Evolutionary conservation across 2,888 invertebrate genomes (phyloP).

Genomic region (Polymixis lichenea): DNA sequence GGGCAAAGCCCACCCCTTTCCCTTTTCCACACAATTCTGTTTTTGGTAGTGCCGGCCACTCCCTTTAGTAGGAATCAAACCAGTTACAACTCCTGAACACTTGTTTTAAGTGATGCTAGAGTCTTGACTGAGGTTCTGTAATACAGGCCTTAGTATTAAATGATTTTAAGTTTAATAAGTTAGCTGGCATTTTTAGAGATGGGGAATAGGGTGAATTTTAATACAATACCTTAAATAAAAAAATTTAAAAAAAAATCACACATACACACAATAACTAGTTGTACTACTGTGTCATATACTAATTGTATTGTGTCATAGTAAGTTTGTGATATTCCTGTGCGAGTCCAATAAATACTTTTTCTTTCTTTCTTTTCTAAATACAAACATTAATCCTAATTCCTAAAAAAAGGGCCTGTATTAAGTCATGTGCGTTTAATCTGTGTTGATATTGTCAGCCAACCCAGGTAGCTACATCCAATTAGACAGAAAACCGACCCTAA

Average conservation of each 20-base stretch:
- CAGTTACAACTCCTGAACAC: background rate
- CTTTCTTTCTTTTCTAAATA: too few relatives aligned
- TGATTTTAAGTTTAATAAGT: background rate
- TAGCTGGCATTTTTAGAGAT: background rate
- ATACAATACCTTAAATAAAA: background rate
- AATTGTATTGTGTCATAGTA: too few relatives aligned
- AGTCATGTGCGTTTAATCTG: too few relatives aligned
- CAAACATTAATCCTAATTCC: background rate
- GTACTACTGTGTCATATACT: too few relatives aligned
- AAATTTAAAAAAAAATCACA: too few relatives aligned
- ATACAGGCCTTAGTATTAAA: background rate
- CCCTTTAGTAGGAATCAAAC: background rate
- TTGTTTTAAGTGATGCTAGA: background rate
- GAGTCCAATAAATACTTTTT: too few relatives aligned
- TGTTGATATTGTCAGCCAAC: background rate
- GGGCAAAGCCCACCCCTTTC: background rate
- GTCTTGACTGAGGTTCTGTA: background rate
- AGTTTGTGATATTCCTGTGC: too few relatives aligned
- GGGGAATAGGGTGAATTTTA: too few relatives aligned
- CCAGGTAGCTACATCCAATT: background rate
- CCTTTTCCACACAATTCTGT: background rate
- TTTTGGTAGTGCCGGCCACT: background rate
- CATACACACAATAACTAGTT: too few relatives aligned
- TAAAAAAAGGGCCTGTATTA: background rate
- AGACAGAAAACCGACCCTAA: too few relatives aligned